These are phyloP conservation scores for Drosophila neocordata DNA, from an alignment of 1,140 invertebrate genomes.

Conservation along the genomic window DNA sequence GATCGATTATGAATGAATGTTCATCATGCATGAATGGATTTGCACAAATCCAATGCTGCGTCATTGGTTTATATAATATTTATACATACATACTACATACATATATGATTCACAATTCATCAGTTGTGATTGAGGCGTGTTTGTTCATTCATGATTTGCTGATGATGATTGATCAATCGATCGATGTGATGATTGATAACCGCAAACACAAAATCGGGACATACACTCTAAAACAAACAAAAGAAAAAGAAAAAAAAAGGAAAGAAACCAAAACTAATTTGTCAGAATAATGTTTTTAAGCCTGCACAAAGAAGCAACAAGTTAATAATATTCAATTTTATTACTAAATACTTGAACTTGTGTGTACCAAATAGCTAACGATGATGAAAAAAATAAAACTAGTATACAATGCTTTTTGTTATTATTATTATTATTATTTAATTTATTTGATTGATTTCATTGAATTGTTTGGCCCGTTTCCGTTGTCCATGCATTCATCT, in stretches of 20 bases:
- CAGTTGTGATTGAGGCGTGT: background rate
- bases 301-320: slow-evolving; percentile 10
- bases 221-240: slow-evolving; percentile 1
- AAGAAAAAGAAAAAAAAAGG: background rate
- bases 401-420: slow-evolving; percentile 15
- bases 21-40: background rate
- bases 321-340: slow-evolving; percentile 26
- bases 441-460: slow-evolving; percentile 8
- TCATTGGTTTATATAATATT: background rate
- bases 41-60: background rate
- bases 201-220: slow-evolving; percentile 2
- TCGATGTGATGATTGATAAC: background rate
- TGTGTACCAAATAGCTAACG: slow-evolving; percentile 19
- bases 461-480: slow-evolving; percentile 9
- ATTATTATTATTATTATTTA: slow-evolving; percentile 13
- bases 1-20: background rate
- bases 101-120: background rate
- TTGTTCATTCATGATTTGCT: background rate
- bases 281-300: slow-evolving; percentile 18
- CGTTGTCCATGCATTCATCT: background rate
- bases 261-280: slow-evolving; percentile 9
- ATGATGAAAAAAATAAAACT: slow-evolving; percentile 15
- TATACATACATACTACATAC: no score
- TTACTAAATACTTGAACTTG: slow-evolving; percentile 13
- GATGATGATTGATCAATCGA: background rate